phyloP scores from a whole-genome alignment of 2,113 vertebrate genomes.

The Anhinga anhinga region DNA sequence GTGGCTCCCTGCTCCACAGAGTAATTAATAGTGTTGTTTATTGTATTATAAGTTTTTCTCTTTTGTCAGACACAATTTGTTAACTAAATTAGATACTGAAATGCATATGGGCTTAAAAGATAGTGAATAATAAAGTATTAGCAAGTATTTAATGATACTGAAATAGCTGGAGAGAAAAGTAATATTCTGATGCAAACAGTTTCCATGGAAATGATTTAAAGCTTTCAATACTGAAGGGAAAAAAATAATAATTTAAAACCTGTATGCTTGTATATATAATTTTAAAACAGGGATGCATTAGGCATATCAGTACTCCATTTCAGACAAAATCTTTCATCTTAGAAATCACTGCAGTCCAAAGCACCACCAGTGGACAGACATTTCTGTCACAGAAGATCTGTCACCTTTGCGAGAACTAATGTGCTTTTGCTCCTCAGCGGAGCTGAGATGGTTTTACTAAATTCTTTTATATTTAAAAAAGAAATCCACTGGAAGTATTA shows the following conservation, averaged over 20 bases:
- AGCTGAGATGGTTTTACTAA: neutral
- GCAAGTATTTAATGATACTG: slow-evolving; percentile 65
- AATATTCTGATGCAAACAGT: slow-evolving; percentile 66
- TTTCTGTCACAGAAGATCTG: neutral
- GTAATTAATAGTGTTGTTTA: slow-evolving; percentile 70
- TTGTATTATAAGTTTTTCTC: slow-evolving; percentile 59
- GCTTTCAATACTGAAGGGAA: slow-evolving; percentile 28
- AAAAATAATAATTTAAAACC: slow-evolving; percentile 31
- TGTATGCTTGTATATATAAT: neutral
- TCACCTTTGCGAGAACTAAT: neutral
- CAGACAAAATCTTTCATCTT: neutral
- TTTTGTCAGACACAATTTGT: slow-evolving; percentile 68
- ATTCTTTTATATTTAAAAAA: neutral
- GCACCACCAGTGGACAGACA: neutral
- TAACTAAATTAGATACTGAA: slow-evolving; percentile 70
- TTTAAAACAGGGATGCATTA: neutral
- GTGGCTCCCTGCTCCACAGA: neutral
- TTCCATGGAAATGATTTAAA: slow-evolving; percentile 74
- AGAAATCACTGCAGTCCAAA: neutral
- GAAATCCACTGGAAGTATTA: neutral
- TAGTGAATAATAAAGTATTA: slow-evolving; percentile 70
- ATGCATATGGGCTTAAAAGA: slow-evolving; percentile 56
- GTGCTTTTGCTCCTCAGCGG: neutral
- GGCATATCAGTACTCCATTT: neutral
- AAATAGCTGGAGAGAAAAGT: slow-evolving; percentile 62